Conservation (phyloP, 2,797 vertebrate genomes). For the Danio jaintianensis region DNA sequence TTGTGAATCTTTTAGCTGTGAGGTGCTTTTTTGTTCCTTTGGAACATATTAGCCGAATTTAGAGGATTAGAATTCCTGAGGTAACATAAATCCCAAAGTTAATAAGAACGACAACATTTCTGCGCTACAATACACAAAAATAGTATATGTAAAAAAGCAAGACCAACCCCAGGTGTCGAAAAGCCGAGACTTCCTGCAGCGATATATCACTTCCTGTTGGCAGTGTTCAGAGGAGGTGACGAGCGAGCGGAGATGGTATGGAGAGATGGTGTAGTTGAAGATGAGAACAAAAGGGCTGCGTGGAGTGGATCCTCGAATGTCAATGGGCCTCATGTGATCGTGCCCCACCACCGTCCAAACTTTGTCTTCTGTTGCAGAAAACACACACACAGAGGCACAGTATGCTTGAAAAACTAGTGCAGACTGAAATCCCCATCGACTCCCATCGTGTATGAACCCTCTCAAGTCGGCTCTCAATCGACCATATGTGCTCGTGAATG, state of each 20-base stretch:
- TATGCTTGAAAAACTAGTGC: slow-evolving; percentile 29
- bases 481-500: slow-evolving; percentile 58
- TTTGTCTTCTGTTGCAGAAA: slow-evolving; percentile 80
- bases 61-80: slow-evolving; percentile 20
- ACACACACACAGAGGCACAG: slow-evolving; percentile 32
- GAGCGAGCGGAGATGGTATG: slow-evolving; percentile 80
- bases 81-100: slow-evolving; percentile 43
- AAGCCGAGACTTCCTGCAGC: slow-evolving; percentile 84
- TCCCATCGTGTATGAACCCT: slow-evolving; percentile 37
- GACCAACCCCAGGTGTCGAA: slow-evolving; percentile 84
- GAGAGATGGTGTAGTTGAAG: slow-evolving; percentile 79
- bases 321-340: slow-evolving; percentile 78
- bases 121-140: not conserved
- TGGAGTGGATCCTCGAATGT: slow-evolving; percentile 68
- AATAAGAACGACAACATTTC: slow-evolving; percentile 15
- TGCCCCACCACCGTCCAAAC: slow-evolving; percentile 85
- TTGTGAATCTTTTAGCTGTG: slow-evolving; percentile 41
- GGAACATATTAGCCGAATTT: slow-evolving; percentile 26
- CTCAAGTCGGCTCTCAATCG: slow-evolving; percentile 37
- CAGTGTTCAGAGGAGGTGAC: slow-evolving; percentile 81
- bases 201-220: slow-evolving; percentile 84
- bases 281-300: slow-evolving; percentile 76
- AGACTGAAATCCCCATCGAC: slow-evolving; percentile 28
- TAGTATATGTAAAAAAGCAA: not conserved
- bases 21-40: slow-evolving; percentile 23